These are phyloP conservation scores for Platycheirus rosarum DNA, from an alignment of 2,888 invertebrate species.

Conservation along the genomic window DNA sequence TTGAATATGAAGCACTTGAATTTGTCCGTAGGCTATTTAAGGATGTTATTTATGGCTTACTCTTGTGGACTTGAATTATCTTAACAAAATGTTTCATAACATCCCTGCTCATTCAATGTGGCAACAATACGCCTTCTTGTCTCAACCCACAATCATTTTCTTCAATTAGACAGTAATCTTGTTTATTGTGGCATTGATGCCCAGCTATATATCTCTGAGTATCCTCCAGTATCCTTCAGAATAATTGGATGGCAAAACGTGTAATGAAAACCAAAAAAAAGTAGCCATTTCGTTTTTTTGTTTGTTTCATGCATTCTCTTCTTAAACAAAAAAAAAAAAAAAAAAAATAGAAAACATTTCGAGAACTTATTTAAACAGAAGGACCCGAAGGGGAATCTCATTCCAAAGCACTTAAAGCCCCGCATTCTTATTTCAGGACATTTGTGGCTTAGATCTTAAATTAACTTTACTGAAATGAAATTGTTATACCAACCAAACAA, in stretches of 20 bases:
- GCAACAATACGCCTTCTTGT: background rate
- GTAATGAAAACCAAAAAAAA: constrained; percentile 26
- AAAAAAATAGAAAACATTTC: background rate
- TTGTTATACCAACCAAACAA: constrained; percentile 58
- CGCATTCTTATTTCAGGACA: constrained; percentile 24
- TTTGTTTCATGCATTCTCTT: constrained; percentile 11
- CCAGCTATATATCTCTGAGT: constrained; percentile 12
- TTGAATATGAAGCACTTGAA: too few species aligned
- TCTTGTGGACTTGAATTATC: too few species aligned
- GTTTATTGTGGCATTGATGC: constrained; percentile 58
- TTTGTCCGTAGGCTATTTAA: too few species aligned
- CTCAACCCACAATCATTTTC: constrained; percentile 1
- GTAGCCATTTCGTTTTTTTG: constrained; percentile 17
- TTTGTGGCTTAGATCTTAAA: constrained; percentile 53
- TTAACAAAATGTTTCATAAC: too few species aligned
- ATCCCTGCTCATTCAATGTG: background rate
- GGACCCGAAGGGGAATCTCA: too few species aligned
- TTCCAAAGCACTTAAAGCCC: constrained; percentile 12
- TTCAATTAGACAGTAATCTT: constrained; percentile 64
- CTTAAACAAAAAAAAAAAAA: constrained; percentile 6
- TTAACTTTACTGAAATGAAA: constrained; percentile 61
- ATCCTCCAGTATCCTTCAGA: too few species aligned
- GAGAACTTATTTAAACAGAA: background rate
- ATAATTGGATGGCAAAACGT: constrained; percentile 38
- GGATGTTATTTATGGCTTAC: too few species aligned